Base-by-base conservation (phyloP, 2,113 vertebrate species). In the Sitta europaea region DNA sequence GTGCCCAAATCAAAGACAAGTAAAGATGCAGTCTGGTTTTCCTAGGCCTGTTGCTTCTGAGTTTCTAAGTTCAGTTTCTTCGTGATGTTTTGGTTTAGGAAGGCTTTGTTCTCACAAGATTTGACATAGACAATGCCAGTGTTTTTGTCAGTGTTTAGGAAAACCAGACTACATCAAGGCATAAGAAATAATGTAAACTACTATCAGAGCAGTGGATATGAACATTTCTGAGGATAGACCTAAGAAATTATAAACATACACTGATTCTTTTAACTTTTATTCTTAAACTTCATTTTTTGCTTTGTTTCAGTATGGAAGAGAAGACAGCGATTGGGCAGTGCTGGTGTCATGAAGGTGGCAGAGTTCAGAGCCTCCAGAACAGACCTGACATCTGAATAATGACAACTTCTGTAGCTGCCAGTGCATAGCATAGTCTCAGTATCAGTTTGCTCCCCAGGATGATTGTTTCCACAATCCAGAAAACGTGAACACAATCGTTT, bases 271-370 rank as follows among this genome's bases (percentile, higher is more conserved):
- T 66, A 83, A 48, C 8, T 66, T 85, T 75, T 55, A 59, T 73
- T 47, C 53, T 84, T 96, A 86, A 95, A 58, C 54, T 86, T 8
- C 4, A 5, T 75, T 93, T 97, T 96, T 97, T 97, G 58, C 42
- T 98, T 96, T 92, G 5, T 98, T 96, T 19, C 96, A 99, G 98
- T 98, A 98, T 3, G 98, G 98, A 94, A 97, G 97, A 97, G 98
- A 97, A 57, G 90, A 97, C 63, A 98, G 98, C 1, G 95, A 98
- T 23, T 99, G 98, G 99, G 92, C 98, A 24, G 31, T 98, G 85
- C 53, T 98, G 86, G 94, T 99, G 68, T 97, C 98, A 3, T 97
- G 90, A 98, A 92, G 36, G n/a, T 75, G 58, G 47, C 85, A 43
- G 47, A 59, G 14, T 28, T 78, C 63, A 55, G 43, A 51, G n/a